Percentiles rank a stretch among this genome's conserved stretches.
phyloP scores from a whole-genome alignment of 2,888 invertebrate species.

The Dicycla oo region DNA sequence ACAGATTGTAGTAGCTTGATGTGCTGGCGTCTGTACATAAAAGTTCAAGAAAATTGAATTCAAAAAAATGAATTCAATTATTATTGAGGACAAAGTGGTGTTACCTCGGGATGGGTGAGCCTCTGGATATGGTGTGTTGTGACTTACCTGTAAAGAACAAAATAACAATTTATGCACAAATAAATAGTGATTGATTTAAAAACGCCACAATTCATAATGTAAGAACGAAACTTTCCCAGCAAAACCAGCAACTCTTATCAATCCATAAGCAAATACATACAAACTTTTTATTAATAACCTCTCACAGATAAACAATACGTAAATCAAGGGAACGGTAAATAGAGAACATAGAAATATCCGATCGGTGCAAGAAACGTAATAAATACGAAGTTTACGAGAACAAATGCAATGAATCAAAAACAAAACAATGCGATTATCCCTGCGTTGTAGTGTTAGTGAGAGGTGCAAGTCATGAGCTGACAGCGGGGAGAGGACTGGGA shows the following conservation, averaged over 20 bases:
- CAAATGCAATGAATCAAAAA: constrained; percentile 89
- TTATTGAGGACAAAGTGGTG: not conserved
- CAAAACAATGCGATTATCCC: constrained; percentile 90
- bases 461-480: constrained; percentile 56
- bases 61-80: no score
- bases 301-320: constrained; percentile 51
- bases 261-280: constrained; percentile 18
- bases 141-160: constrained; percentile 51
- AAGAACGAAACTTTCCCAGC: not conserved
- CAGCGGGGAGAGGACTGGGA: constrained; percentile 46
- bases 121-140: not conserved
- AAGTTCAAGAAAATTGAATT: no score
- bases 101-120: not conserved
- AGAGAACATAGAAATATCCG: constrained; percentile 78
- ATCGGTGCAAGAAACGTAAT: constrained; percentile 83
- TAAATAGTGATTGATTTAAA: not conserved
- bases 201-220: not conserved
- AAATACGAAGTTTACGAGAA: constrained; percentile 84
- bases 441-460: constrained; percentile 76
- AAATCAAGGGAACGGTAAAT: constrained; percentile 61
- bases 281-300: constrained; percentile 44
- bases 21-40: no score
- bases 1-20: no score
- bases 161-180: not conserved
- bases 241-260: not conserved